Conservation (phyloP, 2,888 invertebrate genomes). For the Brassicogethes aeneus region DNA sequence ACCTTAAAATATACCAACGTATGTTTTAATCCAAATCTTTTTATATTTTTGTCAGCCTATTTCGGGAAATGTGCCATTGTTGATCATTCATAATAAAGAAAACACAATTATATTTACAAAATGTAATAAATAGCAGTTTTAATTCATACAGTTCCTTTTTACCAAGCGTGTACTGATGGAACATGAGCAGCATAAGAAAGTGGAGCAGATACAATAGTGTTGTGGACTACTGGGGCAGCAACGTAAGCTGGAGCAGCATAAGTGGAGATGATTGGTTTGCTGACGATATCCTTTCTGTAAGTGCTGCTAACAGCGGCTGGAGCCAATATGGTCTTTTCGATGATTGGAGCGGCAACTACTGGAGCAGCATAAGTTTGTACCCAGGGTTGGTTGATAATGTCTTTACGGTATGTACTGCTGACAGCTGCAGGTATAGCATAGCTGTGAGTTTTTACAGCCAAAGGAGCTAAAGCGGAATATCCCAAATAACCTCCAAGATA, state of each 20-base stretch:
- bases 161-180: neutral
- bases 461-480: slow-evolving; percentile 10
- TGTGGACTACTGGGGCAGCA: slow-evolving; percentile 16
- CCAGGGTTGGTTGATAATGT: slow-evolving; percentile 14
- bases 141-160: too few relatives aligned
- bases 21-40: too few relatives aligned
- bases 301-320: slow-evolving; percentile 19
- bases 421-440: slow-evolving; percentile 23
- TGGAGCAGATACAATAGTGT: slow-evolving; percentile 19
- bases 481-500: slow-evolving; percentile 13
- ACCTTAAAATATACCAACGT: too few relatives aligned
- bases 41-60: too few relatives aligned
- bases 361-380: slow-evolving; percentile 23
- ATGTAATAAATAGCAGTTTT: too few relatives aligned
- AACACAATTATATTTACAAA: too few relatives aligned
- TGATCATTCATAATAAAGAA: too few relatives aligned
- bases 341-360: slow-evolving; percentile 5
- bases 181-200: slow-evolving; percentile 6
- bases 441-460: slow-evolving; percentile 30
- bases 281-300: slow-evolving; percentile 16
- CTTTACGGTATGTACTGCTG: slow-evolving; percentile 17
- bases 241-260: slow-evolving; percentile 17
- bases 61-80: too few relatives aligned
- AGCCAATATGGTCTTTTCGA: slow-evolving; percentile 2
- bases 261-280: slow-evolving; percentile 17